Conservation (phyloP, 2,888 invertebrate genomes). For the Halocaridina rubra region DNA sequence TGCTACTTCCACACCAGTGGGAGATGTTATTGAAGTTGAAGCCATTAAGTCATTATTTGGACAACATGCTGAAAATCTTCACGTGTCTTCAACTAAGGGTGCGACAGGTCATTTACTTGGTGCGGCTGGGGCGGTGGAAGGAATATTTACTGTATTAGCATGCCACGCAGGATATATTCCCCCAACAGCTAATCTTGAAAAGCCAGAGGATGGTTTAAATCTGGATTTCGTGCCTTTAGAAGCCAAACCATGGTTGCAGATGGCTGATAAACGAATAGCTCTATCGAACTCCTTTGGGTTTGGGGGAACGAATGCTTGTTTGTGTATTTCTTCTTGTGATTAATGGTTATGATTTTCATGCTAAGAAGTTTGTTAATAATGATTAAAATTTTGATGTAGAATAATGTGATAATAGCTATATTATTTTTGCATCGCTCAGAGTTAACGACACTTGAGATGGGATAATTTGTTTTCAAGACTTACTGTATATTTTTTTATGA, state of each 20-base stretch:
- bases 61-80: constrained; percentile 65
- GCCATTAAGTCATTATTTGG: constrained; percentile 71
- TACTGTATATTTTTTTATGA: too few species aligned
- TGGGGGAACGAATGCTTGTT: constrained; percentile 95
- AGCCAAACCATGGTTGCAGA: constrained; percentile 54
- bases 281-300: constrained; percentile 98
- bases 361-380: too few species aligned
- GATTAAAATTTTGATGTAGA: too few species aligned
- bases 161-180: constrained; percentile 82
- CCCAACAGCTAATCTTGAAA: constrained; percentile 87
- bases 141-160: constrained; percentile 85
- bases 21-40: constrained; percentile 86
- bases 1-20: constrained; percentile 96
- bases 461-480: too few species aligned
- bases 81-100: constrained; percentile 86
- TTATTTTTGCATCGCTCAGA: too few species aligned
- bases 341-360: background rate
- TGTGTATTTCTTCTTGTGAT: constrained; percentile 68
- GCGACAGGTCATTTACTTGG: constrained; percentile 96
- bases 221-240: constrained; percentile 56
- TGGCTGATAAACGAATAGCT: constrained; percentile 72
- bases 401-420: background rate
- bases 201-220: constrained; percentile 70
- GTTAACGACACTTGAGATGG: too few species aligned
- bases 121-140: constrained; percentile 95